Conservation (phyloP, 1,140 invertebrate species). For the Cheumatopsyche charites region DNA sequence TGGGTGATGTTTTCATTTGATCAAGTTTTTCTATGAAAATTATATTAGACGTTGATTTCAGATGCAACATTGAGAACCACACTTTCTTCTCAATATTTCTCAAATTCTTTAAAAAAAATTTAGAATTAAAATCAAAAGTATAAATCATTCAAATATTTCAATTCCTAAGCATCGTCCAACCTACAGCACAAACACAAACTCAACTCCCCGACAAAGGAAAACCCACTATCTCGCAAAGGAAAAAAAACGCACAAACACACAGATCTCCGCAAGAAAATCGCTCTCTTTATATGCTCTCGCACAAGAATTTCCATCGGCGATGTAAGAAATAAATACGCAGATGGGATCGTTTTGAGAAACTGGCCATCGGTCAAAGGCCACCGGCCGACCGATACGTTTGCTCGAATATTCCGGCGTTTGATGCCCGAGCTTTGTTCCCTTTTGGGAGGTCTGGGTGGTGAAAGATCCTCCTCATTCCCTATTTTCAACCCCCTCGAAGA, state of each 20-base stretch:
- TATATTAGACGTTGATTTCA: no score
- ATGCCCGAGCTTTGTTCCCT: conserved; percentile 39
- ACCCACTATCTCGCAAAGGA: conserved; percentile 40
- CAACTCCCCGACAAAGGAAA: no score
- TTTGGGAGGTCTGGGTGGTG: neutral
- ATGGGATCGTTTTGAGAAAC: conserved; percentile 50
- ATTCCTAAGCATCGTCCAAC: no score
- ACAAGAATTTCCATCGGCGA: conserved; percentile 44
- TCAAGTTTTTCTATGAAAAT: no score
- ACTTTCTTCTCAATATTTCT: no score
- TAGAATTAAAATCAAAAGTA: no score
- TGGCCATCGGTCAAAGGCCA: conserved; percentile 46
- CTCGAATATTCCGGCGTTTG: conserved; percentile 41
- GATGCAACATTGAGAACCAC: no score
- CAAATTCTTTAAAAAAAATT: no score
- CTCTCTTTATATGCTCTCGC: neutral
- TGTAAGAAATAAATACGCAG: conserved; percentile 49
- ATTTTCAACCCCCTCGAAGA: no score
- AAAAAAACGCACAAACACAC: conserved; percentile 1
- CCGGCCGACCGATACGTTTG: conserved; percentile 47
- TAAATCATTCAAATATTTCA: no score
- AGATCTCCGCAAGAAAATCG: neutral
- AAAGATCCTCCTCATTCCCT: neutral
- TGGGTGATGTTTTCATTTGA: no score
- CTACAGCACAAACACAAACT: no score